phyloP scores from a whole-genome alignment of 2,797 vertebrate genomes.

The Hippoglossus hippoglossus region DNA sequence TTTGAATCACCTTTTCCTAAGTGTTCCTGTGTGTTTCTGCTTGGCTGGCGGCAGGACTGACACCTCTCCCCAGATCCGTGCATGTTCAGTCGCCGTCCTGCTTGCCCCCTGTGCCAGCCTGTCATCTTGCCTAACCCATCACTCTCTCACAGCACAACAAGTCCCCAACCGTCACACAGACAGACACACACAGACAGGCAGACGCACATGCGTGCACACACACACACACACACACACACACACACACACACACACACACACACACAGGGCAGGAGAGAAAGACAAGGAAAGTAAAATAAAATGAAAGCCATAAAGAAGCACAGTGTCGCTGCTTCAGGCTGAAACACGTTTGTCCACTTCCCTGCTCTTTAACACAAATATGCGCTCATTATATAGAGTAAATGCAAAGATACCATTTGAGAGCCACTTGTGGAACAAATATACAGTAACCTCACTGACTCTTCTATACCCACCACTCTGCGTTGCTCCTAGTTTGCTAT shows the following conservation, averaged over 20 bases:
- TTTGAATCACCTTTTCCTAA: conserved; percentile 74
- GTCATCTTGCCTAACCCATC: conserved; percentile 79
- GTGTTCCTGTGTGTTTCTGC: conserved; percentile 77
- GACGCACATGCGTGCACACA: conserved; percentile 11
- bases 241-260: conserved; percentile 32
- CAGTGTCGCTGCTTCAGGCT: conserved; percentile 58
- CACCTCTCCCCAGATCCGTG: conserved; percentile 80
- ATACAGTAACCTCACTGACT: conserved; percentile 32
- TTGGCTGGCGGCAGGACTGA: conserved; percentile 79
- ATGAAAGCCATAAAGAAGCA: conserved; percentile 58
- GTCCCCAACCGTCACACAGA: conserved; percentile 68
- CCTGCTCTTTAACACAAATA: conserved; percentile 43
- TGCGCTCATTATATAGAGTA: conserved; percentile 25
- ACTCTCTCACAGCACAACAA: conserved; percentile 77
- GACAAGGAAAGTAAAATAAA: conserved; percentile 55
- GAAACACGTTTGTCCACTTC: conserved; percentile 24
- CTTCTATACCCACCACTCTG: conserved; percentile 45
- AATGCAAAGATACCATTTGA: conserved; percentile 35
- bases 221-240: conserved; percentile 22
- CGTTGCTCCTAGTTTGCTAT: conserved; percentile 53
- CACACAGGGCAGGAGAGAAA: background rate
- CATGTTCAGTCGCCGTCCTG: conserved; percentile 80
- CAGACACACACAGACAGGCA: conserved; percentile 54
- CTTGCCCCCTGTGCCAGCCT: conserved; percentile 80
- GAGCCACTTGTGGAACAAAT: conserved; percentile 58